These are phyloP conservation scores for Chiroxiphia lanceolata DNA, from an alignment of 2,797 vertebrate genomes.

Conservation along the genomic window DNA sequence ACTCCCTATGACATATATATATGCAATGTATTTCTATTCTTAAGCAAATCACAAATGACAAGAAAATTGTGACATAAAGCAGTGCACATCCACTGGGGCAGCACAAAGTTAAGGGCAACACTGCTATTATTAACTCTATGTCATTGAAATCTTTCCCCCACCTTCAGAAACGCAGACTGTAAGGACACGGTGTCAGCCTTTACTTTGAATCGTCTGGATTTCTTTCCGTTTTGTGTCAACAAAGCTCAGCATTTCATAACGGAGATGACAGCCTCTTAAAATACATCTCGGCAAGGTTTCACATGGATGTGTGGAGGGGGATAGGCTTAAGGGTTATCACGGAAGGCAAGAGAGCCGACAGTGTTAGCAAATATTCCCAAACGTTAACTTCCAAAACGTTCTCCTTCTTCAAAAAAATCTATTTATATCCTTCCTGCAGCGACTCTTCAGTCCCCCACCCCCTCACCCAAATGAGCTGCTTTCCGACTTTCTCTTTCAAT, in stretches of 20 bases:
- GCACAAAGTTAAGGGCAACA: constrained; percentile 52
- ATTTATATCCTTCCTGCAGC: constrained; percentile 52
- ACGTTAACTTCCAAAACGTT: constrained; percentile 9
- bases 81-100: constrained; percentile 17
- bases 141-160: constrained; percentile 49
- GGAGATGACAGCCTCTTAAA: constrained; percentile 3
- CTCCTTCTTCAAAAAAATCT: neutral
- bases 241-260: constrained; percentile 41
- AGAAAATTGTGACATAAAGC: constrained; percentile 38
- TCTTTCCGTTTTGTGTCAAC: constrained; percentile 28
- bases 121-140: constrained; percentile 51
- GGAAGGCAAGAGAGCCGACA: neutral
- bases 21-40: neutral
- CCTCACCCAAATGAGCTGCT: constrained; percentile 18
- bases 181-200: constrained; percentile 19
- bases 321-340: neutral
- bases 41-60: constrained; percentile 22
- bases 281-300: neutral
- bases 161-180: constrained; percentile 24
- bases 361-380: neutral
- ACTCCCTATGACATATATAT: neutral
- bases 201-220: neutral
- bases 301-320: neutral
- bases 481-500: constrained; percentile 7
- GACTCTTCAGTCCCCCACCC: constrained; percentile 34